These are phyloP conservation scores for Pristionchus mayeri DNA, from an alignment of 2,888 invertebrate genomes.

Conservation along the genomic window DNA sequence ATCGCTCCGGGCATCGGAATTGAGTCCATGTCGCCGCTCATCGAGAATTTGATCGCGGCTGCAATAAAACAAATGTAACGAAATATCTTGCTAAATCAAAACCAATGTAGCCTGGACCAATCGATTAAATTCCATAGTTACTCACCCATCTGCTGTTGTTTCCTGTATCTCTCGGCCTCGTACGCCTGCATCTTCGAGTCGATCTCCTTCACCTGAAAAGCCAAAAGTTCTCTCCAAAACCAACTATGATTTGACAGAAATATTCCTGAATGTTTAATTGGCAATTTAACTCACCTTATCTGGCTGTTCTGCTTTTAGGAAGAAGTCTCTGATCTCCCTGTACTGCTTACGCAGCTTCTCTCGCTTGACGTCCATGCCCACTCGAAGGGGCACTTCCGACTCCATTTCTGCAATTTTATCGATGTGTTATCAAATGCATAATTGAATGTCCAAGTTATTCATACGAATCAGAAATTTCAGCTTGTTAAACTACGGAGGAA, in stretches of 20 bases:
- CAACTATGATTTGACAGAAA: too few relatives aligned
- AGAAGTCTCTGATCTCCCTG: constrained; percentile 59
- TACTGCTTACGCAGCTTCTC: constrained; percentile 59
- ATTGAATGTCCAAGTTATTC: neutral
- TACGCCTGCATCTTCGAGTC: constrained; percentile 60
- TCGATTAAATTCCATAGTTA: too few relatives aligned
- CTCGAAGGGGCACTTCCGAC: constrained; percentile 55
- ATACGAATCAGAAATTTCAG: too few relatives aligned
- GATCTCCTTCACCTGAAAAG: constrained; percentile 54
- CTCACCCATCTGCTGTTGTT: constrained; percentile 63
- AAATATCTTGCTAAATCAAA: too few relatives aligned
- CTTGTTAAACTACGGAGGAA: too few relatives aligned
- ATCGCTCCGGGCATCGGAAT: constrained; percentile 65
- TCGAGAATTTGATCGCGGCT: constrained; percentile 66
- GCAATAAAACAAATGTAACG: constrained; percentile 42
- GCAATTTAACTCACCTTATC: constrained; percentile 51
- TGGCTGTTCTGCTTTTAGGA: constrained; percentile 52
- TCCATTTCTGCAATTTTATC: constrained; percentile 45
- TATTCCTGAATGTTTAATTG: too few relatives aligned
- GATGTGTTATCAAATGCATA: too few relatives aligned
- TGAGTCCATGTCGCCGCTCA: constrained; percentile 60
- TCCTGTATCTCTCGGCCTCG: constrained; percentile 58
- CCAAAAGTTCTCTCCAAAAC: too few relatives aligned
- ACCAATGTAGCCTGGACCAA: too few relatives aligned
- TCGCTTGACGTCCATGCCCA: constrained; percentile 61